These are phyloP conservation scores for Drosophila greeni DNA, from an alignment of 2,888 invertebrate genomes.

Conservation along the genomic window DNA sequence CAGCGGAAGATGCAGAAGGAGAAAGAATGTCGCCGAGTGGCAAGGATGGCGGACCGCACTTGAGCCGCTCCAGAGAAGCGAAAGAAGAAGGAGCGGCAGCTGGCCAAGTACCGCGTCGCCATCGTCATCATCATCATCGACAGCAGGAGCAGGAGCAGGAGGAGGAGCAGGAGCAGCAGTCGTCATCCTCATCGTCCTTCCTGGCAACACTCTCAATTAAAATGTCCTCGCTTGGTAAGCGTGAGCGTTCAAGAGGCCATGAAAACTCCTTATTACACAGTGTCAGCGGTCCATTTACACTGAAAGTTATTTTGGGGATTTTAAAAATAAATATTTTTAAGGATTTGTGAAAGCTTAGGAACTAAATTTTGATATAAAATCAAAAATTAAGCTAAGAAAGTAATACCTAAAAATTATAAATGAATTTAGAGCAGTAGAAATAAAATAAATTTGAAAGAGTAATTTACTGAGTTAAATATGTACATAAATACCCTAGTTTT, in stretches of 20 bases:
- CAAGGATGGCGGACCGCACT: conserved; percentile 55
- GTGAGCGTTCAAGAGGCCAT: conserved; percentile 74
- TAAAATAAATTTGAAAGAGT: too few relatives aligned
- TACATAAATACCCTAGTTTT: too few relatives aligned
- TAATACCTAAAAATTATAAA: too few relatives aligned
- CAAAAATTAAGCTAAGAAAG: too few relatives aligned
- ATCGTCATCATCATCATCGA: conserved; percentile 35
- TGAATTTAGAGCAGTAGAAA: too few relatives aligned
- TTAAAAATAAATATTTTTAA: neutral
- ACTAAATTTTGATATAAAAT: too few relatives aligned
- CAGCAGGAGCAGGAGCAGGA: conserved; percentile 20
- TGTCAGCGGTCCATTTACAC: conserved; percentile 54
- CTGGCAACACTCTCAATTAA: conserved; percentile 74
- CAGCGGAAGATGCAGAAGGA: conserved; percentile 38
- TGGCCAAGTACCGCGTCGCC: conserved; percentile 68
- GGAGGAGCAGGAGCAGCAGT: conserved; percentile 1
- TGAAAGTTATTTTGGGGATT: neutral
- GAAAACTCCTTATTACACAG: conserved; percentile 74
- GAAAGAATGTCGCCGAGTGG: conserved; percentile 40
- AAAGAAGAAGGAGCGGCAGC: conserved; percentile 54
- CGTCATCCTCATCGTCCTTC: conserved; percentile 52
- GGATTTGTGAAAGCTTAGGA: neutral
- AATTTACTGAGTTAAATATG: too few relatives aligned
- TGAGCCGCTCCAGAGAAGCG: conserved; percentile 47
- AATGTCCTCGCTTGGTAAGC: conserved; percentile 74